Percentiles rank a stretch among this genome's conserved stretches.
Evolutionary conservation across 2,797 vertebrate species (phyloP).

Genomic region (Megalops cyprinoides): DNA sequence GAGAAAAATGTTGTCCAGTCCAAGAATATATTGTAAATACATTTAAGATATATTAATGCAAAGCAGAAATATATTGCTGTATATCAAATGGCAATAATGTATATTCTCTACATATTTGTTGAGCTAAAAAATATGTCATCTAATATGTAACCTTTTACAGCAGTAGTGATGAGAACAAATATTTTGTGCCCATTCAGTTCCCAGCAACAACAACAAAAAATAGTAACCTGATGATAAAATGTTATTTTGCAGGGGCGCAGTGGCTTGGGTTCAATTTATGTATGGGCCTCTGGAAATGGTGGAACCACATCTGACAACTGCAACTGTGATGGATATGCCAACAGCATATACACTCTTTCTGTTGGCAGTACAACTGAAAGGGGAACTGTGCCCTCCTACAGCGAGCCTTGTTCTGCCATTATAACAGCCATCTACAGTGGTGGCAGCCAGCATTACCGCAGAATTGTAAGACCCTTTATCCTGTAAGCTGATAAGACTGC

Average conservation of each 20-base stretch:
- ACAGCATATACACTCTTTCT: conserved; percentile 73
- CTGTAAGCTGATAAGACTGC: background rate
- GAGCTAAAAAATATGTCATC: no score
- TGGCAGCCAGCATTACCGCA: conserved; percentile 51
- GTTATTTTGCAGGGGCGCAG: conserved; percentile 64
- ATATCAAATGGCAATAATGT: no score
- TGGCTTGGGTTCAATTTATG: conserved; percentile 73
- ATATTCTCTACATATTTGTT: no score
- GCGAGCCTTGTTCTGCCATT: conserved; percentile 73
- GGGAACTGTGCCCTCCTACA: conserved; percentile 65
- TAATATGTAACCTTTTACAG: background rate
- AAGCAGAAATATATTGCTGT: no score
- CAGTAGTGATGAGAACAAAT: background rate
- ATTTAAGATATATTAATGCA: background rate
- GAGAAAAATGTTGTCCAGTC: no score
- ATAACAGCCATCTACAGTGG: conserved; percentile 78
- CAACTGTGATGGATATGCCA: conserved; percentile 74
- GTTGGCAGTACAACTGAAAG: conserved; percentile 70
- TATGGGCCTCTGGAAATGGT: conserved; percentile 77
- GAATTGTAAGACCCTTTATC: conserved; percentile 65
- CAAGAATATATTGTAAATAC: no score
- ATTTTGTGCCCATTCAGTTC: background rate
- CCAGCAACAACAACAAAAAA: background rate
- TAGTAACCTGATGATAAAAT: background rate
- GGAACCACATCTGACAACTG: conserved; percentile 71